Base-by-base conservation (phyloP, 2,888 invertebrate species). In the Morpho deidamia region DNA sequence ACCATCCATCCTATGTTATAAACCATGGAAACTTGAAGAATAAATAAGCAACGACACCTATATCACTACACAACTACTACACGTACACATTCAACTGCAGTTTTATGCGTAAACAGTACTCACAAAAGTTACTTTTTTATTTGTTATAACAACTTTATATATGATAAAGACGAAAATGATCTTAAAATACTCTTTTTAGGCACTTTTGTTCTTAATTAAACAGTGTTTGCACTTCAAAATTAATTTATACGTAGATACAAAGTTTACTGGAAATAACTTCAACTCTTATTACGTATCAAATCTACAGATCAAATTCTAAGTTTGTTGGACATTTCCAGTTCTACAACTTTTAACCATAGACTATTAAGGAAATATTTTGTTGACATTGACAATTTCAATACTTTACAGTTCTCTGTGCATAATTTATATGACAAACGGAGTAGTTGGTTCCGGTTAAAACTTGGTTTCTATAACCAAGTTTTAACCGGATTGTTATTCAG, bases 21-120 rank as follows among this genome's bases (percentile, higher is more conserved):
- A 76, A 78, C 71, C 86, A 86, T 85, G 85, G 85, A 85, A 83
- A 81, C 76, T 78, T 81, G 72, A 81, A 72, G 70, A 79, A 81
- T 37, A 46, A 49, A 23, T 14, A 43, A 39, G 46, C 50, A 48
- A 43, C 41, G 45, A 51, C 32, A 44, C 45, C 39, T 53, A n/a
- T 8, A n/a, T 11, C 35, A 46, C 9, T 23, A 40, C 10, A 43
- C 14, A 51, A 41, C 45, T 47, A 12, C n/a, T 23, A 40, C n/a
- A 43, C 14, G 47, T 38, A 46, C 44, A 12, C 8, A 23, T 35
- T 38, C 34, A 42, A 45, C 38, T 23, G 35, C 14, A 9, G 9
- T 43, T 43, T 10, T 8, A 11, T 23, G 2, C 37, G 37, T 8
- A 37, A 8, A 37, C 37, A 37, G n/a, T n/a, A 37, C 37, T 37